These are phyloP conservation scores for Pachliopta kotzebuea DNA, from an alignment of 2,888 invertebrate genomes.

Conservation along the genomic window DNA sequence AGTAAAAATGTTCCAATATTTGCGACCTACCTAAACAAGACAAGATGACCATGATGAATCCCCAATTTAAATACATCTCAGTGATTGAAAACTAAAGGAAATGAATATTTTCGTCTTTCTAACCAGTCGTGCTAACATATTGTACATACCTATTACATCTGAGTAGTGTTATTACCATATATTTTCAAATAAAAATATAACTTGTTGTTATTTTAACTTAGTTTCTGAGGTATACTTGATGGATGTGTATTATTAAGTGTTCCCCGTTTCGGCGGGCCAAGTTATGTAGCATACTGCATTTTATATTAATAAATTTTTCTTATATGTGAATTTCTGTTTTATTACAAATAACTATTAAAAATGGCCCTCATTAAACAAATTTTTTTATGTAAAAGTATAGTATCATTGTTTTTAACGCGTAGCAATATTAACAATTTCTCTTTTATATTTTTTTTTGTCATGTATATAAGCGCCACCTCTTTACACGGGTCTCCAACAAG, in stretches of 20 bases:
- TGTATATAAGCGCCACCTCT: no score
- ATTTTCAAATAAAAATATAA: slow-evolving; percentile 48
- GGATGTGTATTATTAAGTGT: slow-evolving; percentile 42
- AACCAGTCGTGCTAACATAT: slow-evolving; percentile 37
- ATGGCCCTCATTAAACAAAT: neutral
- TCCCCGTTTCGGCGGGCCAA: slow-evolving; percentile 37
- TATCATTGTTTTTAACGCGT: no score
- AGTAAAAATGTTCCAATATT: neutral
- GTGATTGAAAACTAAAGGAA: slow-evolving; percentile 3
- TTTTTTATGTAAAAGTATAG: no score
- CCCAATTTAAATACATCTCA: slow-evolving; percentile 19
- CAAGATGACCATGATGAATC: neutral
- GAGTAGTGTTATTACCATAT: slow-evolving; percentile 49
- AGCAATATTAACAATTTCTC: no score
- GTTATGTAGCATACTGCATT: slow-evolving; percentile 66
- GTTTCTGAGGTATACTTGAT: slow-evolving; percentile 42
- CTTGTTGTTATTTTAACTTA: slow-evolving; percentile 39
- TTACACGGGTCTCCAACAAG: no score
- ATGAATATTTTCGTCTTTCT: slow-evolving; percentile 26
- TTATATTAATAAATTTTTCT: slow-evolving; percentile 77
- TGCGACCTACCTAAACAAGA: neutral
- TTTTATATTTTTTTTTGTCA: no score
- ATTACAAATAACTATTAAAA: slow-evolving; percentile 28
- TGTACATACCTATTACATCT: slow-evolving; percentile 45
- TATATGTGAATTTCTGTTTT: slow-evolving; percentile 60